Base-by-base conservation (phyloP, 1,140 invertebrate genomes). In the Drosophila simulans region DNA sequence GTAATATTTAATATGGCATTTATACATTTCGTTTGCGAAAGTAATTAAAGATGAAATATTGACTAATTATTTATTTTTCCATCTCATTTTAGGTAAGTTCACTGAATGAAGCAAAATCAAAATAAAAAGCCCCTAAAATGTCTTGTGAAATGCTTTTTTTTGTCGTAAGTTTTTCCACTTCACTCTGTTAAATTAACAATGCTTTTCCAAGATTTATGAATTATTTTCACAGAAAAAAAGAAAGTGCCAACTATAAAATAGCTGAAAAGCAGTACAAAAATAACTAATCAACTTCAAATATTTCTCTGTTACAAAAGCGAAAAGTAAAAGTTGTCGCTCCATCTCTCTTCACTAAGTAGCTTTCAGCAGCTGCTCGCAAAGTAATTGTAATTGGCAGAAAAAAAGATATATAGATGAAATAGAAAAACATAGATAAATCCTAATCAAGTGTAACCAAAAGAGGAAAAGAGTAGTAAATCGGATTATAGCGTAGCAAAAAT, bases 41-140 rank as follows among this genome's bases (percentile, higher is more conserved):
- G 63, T 79, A 66, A 59, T 66, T 71, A 62, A 65, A 43, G 48
- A 70, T 79, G 31, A 54, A 70, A 57, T 48, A 62, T 76, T 66
- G 31, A 77, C 60, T 74, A 74, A 80, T 71, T 58, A 62, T 65
- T 57, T 58, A 4, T 53, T 84, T 54, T 77, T 59, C 4, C 51
- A n/a, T 85, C 27, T 86, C 64, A 15, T 88, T 85, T 86, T 70
- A 85, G 82, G 82, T 85, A 85, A 85, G 82, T 85, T 43, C 5
- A 48, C 17, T 15, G 20, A 15, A 22, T 64, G 31, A 56, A 25
- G 40, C 43, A n/a, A 56, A 70, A 25, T 34, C 5, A 60, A 51
- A 27, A 25, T 45, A 57, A 53, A 55, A 65, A 49, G n/a, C 57
- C 25, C 42, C 20, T 34, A 25, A 10, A 46, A 25, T 12, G 27